These are phyloP conservation scores for Platysternon megacephalum DNA, from an alignment of 2,113 vertebrate species.

Conservation along the genomic window DNA sequence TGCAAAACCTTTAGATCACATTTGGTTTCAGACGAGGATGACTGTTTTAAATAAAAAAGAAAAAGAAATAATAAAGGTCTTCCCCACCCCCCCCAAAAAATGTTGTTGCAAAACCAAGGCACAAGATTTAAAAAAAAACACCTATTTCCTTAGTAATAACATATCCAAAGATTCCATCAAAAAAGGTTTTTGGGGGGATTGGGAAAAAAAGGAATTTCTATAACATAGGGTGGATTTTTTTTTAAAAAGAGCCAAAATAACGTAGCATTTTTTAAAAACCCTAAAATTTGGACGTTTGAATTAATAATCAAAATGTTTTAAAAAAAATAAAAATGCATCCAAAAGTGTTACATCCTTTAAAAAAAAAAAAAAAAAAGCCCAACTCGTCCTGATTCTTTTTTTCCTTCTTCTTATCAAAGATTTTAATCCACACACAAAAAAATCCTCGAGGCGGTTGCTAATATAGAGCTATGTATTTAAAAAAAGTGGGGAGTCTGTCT, in stretches of 20 bases:
- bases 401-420: not conserved
- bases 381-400: slow-evolving; percentile 60
- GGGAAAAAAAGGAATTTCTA: slow-evolving; percentile 22
- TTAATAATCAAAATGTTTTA: slow-evolving; percentile 2
- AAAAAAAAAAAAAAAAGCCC: slow-evolving; percentile 27
- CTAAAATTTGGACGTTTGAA: slow-evolving; percentile 46
- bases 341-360: slow-evolving; percentile 52
- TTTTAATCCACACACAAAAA: slow-evolving; percentile 79
- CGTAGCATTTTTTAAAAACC: slow-evolving; percentile 14
- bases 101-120: not conserved
- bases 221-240: slow-evolving; percentile 26
- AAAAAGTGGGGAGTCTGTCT: not conserved
- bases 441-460: slow-evolving; percentile 77
- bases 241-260: not conserved
- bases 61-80: not conserved
- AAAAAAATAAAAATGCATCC: slow-evolving; percentile 71
- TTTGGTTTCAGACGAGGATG: not conserved
- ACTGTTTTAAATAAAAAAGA: not conserved
- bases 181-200: slow-evolving; percentile 1
- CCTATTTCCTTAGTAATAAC: slow-evolving; percentile 73
- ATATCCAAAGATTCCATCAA: slow-evolving; percentile 70
- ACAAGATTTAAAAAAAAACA: not conserved
- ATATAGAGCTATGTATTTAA: not conserved
- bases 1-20: not conserved
- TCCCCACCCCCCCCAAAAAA: not conserved